Evolutionary conservation across 2,113 vertebrate genomes (phyloP).

Genomic region (Poeciliopsis prolifica): DNA sequence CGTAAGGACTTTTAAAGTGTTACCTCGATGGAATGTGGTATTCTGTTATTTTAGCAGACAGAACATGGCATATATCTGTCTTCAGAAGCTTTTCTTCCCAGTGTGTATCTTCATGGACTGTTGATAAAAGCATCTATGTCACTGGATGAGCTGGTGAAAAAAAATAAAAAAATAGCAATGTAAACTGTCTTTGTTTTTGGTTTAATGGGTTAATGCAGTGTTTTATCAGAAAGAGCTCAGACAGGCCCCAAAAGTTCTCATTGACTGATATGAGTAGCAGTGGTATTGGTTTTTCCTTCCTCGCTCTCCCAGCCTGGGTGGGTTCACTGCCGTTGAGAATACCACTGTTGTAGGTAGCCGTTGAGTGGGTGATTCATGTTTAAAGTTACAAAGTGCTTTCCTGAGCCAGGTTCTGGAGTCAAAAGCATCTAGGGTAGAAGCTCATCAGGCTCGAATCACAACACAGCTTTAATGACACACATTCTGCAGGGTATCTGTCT

Average conservation of each 20-base stretch:
- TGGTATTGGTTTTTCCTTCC: slow-evolving; percentile 19
- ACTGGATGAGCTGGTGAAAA: neutral
- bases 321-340: slow-evolving; percentile 60
- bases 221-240: neutral
- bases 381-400: slow-evolving; percentile 48
- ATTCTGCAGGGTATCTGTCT: slow-evolving; percentile 64
- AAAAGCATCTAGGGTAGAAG: slow-evolving; percentile 40
- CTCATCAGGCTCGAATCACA: slow-evolving; percentile 57
- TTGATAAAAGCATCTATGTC: slow-evolving; percentile 19
- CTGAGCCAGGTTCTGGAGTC: slow-evolving; percentile 59
- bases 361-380: slow-evolving; percentile 67
- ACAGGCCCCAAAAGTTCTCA: neutral
- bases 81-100: slow-evolving; percentile 34
- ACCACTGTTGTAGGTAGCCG: slow-evolving; percentile 50
- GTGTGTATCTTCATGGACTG: slow-evolving; percentile 38
- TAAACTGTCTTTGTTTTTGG: neutral
- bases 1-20: slow-evolving; percentile 61
- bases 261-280: slow-evolving; percentile 13
- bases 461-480: slow-evolving; percentile 60
- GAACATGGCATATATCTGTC: slow-evolving; percentile 38
- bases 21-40: slow-evolving; percentile 44
- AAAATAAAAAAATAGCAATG: slow-evolving; percentile 3
- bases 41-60: slow-evolving; percentile 57
- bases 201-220: neutral
- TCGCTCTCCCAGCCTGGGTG: slow-evolving; percentile 57